A percentile compares a stretch with the other conserved stretches of the same genome.
Evolutionary conservation across 2,797 vertebrate species (phyloP).

Genomic region (Halcyon chelicuti): DNA sequence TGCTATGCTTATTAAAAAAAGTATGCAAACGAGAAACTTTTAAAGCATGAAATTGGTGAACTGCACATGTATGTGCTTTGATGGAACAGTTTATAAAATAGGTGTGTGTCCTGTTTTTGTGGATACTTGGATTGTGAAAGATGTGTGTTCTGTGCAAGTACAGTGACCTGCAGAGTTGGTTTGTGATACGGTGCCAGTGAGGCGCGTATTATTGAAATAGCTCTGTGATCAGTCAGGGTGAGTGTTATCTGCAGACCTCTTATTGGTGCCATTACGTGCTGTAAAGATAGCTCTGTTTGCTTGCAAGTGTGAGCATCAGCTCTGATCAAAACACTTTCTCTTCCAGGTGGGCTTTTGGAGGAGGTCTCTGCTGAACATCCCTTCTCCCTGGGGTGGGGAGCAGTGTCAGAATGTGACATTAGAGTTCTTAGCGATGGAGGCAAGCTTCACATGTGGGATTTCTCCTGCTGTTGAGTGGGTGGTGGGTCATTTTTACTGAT

Average conservation of each 20-base stretch:
- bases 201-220: slow-evolving; percentile 13
- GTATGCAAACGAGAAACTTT: neutral
- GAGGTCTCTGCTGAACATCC: neutral
- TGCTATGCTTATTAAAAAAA: neutral
- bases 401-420: neutral
- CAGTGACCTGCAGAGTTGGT: neutral
- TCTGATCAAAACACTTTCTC: slow-evolving; percentile 37
- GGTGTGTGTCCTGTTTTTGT: neutral
- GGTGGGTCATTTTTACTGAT: neutral
- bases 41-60: neutral
- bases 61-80: neutral
- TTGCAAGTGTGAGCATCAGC: slow-evolving; percentile 79
- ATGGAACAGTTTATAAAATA: neutral
- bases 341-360: neutral
- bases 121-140: neutral
- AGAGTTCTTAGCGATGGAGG: neutral
- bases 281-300: slow-evolving; percentile 81
- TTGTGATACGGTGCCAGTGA: neutral
- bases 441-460: neutral
- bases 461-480: neutral
- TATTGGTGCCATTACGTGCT: slow-evolving; percentile 71
- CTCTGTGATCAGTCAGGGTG: slow-evolving; percentile 52
- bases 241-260: slow-evolving; percentile 78
- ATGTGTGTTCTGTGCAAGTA: neutral
- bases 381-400: neutral